These are phyloP conservation scores for Oxycera nigricornis DNA, from an alignment of 2,888 invertebrate species.

Conservation along the genomic window DNA sequence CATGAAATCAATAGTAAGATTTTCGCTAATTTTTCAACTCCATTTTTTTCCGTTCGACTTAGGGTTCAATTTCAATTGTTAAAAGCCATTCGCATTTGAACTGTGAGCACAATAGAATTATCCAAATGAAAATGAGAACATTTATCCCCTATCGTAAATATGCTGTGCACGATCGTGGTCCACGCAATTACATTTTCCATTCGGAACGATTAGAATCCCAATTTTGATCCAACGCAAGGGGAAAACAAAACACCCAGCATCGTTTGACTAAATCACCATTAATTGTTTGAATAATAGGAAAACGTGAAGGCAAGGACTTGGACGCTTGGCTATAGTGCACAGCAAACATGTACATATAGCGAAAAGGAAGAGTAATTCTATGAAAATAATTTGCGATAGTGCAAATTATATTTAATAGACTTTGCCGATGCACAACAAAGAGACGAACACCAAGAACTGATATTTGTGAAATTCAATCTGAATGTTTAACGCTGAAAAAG, in stretches of 20 bases:
- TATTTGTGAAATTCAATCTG: too few relatives aligned
- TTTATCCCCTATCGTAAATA: slow-evolving; percentile 3
- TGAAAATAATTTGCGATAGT: slow-evolving; percentile 21
- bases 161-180: not conserved
- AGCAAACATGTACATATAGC: not conserved
- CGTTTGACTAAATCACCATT: slow-evolving; percentile 36
- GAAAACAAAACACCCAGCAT: slow-evolving; percentile 20
- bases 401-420: slow-evolving; percentile 25
- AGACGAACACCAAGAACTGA: not conserved
- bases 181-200: slow-evolving; percentile 5
- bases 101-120: slow-evolving; percentile 36
- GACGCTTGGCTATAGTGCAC: not conserved
- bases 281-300: slow-evolving; percentile 32
- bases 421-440: not conserved
- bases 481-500: too few relatives aligned
- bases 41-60: slow-evolving; percentile 16
- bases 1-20: slow-evolving; percentile 27
- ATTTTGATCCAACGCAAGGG: not conserved
- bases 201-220: slow-evolving; percentile 22
- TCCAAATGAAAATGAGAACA: slow-evolving; percentile 31
- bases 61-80: slow-evolving; percentile 37
- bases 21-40: slow-evolving; percentile 28
- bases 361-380: slow-evolving; percentile 1
- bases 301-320: not conserved
- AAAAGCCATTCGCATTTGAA: slow-evolving; percentile 30